Percentiles rank a stretch among this genome's conserved stretches.
phyloP scores from a whole-genome alignment of 2,113 vertebrate genomes.

The Alces alces region DNA sequence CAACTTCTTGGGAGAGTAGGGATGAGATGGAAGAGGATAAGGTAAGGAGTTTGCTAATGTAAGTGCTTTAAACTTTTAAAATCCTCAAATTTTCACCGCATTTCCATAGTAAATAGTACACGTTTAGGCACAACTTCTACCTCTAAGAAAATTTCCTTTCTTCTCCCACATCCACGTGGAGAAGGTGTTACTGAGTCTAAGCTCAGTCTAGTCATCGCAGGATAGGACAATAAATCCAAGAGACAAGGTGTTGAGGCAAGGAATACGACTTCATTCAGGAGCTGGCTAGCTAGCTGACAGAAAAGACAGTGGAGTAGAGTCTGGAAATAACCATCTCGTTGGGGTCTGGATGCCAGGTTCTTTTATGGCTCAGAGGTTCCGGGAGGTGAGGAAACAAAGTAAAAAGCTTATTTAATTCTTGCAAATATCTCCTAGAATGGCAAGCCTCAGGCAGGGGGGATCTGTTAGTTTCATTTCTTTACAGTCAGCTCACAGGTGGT shows the following conservation, averaged over 20 bases:
- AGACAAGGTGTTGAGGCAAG: not conserved
- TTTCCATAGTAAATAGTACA: not conserved
- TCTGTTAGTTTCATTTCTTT: not conserved
- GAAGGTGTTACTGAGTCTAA: not conserved
- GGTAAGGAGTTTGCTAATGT: too few relatives aligned
- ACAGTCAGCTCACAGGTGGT: not conserved
- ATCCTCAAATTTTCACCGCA: not conserved
- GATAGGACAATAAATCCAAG: not conserved
- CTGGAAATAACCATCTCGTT: not conserved
- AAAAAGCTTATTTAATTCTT: not conserved
- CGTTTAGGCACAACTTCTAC: fast-evolving
- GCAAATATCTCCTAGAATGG: not conserved
- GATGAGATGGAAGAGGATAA: not conserved
- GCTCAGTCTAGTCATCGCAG: not conserved
- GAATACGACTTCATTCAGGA: not conserved
- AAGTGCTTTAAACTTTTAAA: not conserved
- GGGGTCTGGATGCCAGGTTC: not conserved
- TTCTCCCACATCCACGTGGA: not conserved
- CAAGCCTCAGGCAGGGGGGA: not conserved
- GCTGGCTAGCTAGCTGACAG: not conserved
- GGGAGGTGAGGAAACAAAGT: not conserved
- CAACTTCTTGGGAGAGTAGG: not conserved
- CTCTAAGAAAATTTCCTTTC: not conserved
- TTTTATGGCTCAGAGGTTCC: not conserved
- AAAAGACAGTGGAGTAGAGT: not conserved